phyloP scores from a whole-genome alignment of 2,113 vertebrate species.

The Alectura lathami region DNA sequence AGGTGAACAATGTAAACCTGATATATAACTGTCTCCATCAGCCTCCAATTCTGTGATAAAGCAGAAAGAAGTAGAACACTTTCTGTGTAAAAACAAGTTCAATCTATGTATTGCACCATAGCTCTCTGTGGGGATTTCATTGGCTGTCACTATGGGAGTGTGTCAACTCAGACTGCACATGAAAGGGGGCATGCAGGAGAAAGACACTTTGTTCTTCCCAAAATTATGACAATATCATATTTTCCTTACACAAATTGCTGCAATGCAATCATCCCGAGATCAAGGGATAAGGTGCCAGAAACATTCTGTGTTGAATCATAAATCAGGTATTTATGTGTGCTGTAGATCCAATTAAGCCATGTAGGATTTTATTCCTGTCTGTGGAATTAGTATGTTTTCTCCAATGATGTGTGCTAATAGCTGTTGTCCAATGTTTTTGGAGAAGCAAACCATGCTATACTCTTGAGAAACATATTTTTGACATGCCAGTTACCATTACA shows the following conservation, averaged over 20 bases:
- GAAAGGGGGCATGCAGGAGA: neutral
- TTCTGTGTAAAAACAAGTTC: neutral
- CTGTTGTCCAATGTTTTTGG: neutral
- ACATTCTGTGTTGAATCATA: neutral
- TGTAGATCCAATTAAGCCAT: neutral
- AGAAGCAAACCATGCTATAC: neutral
- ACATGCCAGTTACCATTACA: neutral
- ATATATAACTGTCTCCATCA: neutral
- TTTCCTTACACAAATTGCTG: neutral
- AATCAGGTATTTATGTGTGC: neutral
- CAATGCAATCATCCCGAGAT: neutral
- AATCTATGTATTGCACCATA: neutral
- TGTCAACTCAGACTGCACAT: neutral
- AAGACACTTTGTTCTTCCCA: neutral
- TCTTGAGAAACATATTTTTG: neutral
- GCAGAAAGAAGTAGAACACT: neutral
- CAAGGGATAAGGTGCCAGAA: neutral
- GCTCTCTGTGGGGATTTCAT: neutral
- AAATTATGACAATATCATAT: neutral
- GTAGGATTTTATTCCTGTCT: neutral
- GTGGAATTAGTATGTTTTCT: neutral
- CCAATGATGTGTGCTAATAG: neutral
- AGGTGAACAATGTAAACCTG: neutral
- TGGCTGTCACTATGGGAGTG: accelerated
- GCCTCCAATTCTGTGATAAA: neutral